These are phyloP conservation scores for Globia sparganii DNA, from an alignment of 2,888 invertebrate genomes.

Conservation along the genomic window DNA sequence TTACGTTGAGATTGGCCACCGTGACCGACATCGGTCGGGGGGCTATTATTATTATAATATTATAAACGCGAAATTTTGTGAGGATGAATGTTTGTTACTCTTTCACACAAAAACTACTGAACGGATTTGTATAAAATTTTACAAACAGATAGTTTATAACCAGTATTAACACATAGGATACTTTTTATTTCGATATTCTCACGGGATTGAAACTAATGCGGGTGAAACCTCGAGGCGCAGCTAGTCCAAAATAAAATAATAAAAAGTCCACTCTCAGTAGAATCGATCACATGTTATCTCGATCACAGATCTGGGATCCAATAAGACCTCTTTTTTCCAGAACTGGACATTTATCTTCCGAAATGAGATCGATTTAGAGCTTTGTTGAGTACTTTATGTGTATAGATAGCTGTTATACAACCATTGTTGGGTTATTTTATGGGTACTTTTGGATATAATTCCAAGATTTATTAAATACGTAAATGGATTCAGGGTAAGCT, in stretches of 20 bases:
- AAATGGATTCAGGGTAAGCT: constrained; percentile 45
- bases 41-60: too few species aligned
- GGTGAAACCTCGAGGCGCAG: not conserved
- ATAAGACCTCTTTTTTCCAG: constrained; percentile 75
- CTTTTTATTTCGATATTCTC: not conserved
- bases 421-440: constrained; percentile 53
- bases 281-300: constrained; percentile 75
- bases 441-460: constrained; percentile 50
- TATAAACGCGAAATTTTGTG: not conserved
- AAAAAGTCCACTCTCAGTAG: constrained; percentile 50
- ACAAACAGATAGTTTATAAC: not conserved
- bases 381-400: constrained; percentile 55
- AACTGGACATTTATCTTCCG: constrained; percentile 74
- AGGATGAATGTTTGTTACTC: not conserved
- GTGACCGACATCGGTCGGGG: too few species aligned
- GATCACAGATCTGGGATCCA: constrained; percentile 76
- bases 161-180: not conserved
- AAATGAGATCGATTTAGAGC: constrained; percentile 75
- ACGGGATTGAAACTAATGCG: not conserved
- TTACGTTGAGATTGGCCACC: too few species aligned
- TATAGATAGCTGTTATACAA: constrained; percentile 43
- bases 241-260: not conserved
- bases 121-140: not conserved
- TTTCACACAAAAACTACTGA: not conserved
- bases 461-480: constrained; percentile 46